Evolutionary conservation across 2,888 invertebrate genomes (phyloP).

Genomic region (Hirtodrosophila alboralis): DNA sequence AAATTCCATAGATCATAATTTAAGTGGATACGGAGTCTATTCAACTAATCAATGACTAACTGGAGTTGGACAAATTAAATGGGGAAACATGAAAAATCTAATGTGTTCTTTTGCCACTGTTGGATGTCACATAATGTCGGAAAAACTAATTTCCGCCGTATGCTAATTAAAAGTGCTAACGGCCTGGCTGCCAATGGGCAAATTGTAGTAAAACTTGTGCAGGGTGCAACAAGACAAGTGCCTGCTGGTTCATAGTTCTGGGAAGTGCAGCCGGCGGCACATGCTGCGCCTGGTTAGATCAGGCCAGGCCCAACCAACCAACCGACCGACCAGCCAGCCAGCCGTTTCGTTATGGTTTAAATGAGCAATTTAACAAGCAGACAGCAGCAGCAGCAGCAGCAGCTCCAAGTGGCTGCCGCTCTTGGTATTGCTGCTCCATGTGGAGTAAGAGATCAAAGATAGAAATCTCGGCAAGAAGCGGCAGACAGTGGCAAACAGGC

Average conservation of each 20-base stretch:
- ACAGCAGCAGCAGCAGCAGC: constrained; percentile 50
- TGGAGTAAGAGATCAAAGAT: constrained; percentile 83
- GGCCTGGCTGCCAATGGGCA: constrained; percentile 60
- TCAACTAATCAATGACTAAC: constrained; percentile 20
- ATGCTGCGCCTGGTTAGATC: constrained; percentile 57
- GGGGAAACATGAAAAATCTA: constrained; percentile 8
- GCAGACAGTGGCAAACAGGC: constrained; percentile 76
- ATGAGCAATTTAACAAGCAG: constrained; percentile 79
- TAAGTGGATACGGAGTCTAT: constrained; percentile 49
- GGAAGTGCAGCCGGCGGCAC: constrained; percentile 68
- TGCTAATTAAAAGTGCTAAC: constrained; percentile 75
- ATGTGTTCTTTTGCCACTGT: constrained; percentile 26
- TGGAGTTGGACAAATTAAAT: constrained; percentile 3
- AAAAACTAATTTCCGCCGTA: constrained; percentile 70
- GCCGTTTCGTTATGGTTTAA: constrained; percentile 76
- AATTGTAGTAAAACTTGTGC: constrained; percentile 51
- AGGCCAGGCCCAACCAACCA: no score
- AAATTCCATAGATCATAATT: constrained; percentile 67
- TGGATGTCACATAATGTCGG: constrained; percentile 54
- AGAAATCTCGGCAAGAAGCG: constrained; percentile 80
- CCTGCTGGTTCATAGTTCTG: constrained; percentile 53
- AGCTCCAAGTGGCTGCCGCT: constrained; percentile 18
- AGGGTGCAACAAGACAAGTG: constrained; percentile 44
- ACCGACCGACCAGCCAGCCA: constrained; percentile 30
- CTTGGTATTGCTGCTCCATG: constrained; percentile 71